Conservation (phyloP, 2,113 vertebrate species). For the Serinus canaria region DNA sequence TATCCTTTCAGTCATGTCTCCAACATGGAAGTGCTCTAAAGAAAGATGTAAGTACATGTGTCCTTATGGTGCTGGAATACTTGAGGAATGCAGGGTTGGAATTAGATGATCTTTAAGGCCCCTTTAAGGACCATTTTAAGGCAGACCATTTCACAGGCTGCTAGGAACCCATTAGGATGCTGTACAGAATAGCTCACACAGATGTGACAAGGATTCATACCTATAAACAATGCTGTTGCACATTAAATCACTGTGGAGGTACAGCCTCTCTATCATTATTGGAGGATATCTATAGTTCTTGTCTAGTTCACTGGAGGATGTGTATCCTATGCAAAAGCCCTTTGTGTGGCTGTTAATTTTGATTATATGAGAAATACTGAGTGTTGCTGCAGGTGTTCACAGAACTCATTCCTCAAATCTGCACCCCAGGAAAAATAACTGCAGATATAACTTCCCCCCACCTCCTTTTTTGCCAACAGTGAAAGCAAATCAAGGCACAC, state of each 20-base stretch:
- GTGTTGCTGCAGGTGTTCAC: background rate
- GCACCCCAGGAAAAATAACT: background rate
- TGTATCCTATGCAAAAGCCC: background rate
- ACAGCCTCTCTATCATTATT: background rate
- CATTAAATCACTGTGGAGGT: background rate
- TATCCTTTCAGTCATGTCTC: background rate
- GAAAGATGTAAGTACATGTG: background rate
- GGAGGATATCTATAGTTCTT: background rate
- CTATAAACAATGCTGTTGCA: background rate
- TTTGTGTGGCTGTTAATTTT: background rate
- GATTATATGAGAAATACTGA: background rate
- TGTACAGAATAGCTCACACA: rapidly evolving
- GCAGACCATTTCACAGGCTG: background rate
- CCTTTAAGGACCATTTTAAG: background rate
- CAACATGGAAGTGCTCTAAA: background rate
- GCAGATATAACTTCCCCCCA: rapidly evolving
- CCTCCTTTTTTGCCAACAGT: background rate
- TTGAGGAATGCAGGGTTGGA: background rate
- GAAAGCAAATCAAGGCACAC: background rate
- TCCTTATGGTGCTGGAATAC: background rate
- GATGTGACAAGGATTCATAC: background rate
- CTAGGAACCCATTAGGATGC: background rate
- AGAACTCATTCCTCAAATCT: background rate
- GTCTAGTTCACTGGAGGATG: background rate
- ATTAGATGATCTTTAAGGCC: background rate